Evolutionary conservation across 2,797 vertebrate species (phyloP), one percentile per base, ranked within the genome.

Genomic region (Caiman crocodilus): DNA sequence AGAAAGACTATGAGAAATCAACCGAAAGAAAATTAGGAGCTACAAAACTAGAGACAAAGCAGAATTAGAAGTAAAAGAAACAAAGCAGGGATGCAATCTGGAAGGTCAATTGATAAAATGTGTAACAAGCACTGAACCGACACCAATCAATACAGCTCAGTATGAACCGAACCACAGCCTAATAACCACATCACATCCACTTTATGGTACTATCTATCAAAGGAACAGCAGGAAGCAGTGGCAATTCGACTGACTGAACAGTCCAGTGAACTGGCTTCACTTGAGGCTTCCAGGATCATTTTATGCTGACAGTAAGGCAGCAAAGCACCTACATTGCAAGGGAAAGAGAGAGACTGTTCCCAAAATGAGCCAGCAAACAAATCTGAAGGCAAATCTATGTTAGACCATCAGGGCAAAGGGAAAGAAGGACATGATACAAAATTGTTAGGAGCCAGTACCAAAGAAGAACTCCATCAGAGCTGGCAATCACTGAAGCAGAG

Each of bases 31-130:
- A 96, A 97, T 92, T 87, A 97, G 90, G 83, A 97, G 58, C 87
- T 87, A 94, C 74, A 64, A 91, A 97, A 90, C 63, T 90, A 59
- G 28, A 95, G 75, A 90, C 95, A 97, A 97, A 98, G 90, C 88
- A 93, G 90, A 97, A 97, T 96, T 94, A 95, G 75, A 96, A 88
- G 87, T 75, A 88, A 97, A 96, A 94, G 92, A 73, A 96, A 76
- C 71, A 88, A 92, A 97, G 79, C 83, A 94, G 88, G 92, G 94
- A 96, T 91, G 88, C 81, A 95, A 71, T 96, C 96, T 92, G 67
- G 94, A 97, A 97, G 96, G 96, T 97, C 97, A 98, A 94, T 92
- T 97, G 97, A 97, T 94, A 96, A 97, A 97, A 97, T 87, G 96
- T 3, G 4, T 76, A 96, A 95, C 92, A 89, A 96, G 95, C 6